Evolutionary conservation across 1,140 invertebrate genomes (phyloP).

Genomic region (Bombus terrestris): DNA sequence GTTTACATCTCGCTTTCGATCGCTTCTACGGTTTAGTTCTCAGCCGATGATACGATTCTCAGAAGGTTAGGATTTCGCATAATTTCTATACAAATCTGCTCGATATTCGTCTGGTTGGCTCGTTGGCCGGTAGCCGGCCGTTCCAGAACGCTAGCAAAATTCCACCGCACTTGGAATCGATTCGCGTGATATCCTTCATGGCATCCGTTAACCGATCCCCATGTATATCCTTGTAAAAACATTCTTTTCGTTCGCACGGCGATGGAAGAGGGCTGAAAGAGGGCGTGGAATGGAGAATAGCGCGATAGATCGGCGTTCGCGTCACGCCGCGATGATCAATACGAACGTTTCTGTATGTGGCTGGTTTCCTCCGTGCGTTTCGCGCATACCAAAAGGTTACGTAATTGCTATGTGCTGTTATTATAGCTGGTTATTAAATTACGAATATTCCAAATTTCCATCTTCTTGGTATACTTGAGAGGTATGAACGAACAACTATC

Average conservation of each 20-base stretch:
- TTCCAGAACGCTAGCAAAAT: neutral
- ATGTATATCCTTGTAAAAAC: neutral
- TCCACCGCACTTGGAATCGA: neutral
- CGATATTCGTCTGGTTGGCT: no score
- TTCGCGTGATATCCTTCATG: slow-evolving; percentile 8
- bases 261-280: slow-evolving; percentile 4
- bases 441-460: no score
- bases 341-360: slow-evolving; percentile 37
- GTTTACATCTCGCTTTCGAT: neutral
- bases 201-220: slow-evolving; percentile 17
- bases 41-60: neutral
- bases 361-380: slow-evolving; percentile 11
- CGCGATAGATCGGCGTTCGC: slow-evolving; percentile 9
- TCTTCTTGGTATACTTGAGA: no score
- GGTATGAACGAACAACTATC: no score
- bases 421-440: neutral
- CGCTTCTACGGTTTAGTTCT: neutral
- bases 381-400: neutral
- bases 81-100: neutral
- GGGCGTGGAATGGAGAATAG: slow-evolving; percentile 7
- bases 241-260: slow-evolving; percentile 13
- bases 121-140: neutral
- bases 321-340: slow-evolving; percentile 61
- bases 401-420: slow-evolving; percentile 32
- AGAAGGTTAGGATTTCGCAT: neutral